Conservation (phyloP, 2,888 invertebrate species). For the Sinhomidia bicolor region DNA sequence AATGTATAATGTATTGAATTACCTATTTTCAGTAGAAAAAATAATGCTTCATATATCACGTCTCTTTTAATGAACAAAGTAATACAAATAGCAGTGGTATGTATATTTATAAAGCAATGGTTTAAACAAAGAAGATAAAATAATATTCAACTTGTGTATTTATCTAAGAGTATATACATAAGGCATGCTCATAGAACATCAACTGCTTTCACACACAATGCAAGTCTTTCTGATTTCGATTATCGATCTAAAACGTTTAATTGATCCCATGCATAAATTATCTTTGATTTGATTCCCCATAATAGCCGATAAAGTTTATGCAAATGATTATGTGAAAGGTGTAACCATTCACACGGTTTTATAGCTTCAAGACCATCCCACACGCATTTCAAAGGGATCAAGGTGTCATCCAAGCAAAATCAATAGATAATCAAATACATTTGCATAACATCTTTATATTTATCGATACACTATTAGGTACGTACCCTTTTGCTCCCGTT, state of each 20-base stretch:
- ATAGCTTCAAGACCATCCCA: conserved; percentile 32
- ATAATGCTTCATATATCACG: too few relatives aligned
- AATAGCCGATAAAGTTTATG: neutral
- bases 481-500: neutral
- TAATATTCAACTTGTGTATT: too few relatives aligned
- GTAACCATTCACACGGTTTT: conserved; percentile 60
- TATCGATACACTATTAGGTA: neutral
- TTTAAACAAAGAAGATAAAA: too few relatives aligned
- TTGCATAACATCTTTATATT: neutral
- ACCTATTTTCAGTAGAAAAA: neutral
- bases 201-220: neutral
- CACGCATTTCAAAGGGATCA: neutral
- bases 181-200: too few relatives aligned
- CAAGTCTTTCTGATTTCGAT: neutral
- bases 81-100: neutral
- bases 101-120: neutral
- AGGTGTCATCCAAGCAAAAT: conserved; percentile 27
- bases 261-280: conserved; percentile 41
- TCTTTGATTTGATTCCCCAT: neutral
- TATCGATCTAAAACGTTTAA: conserved; percentile 26
- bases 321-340: conserved; percentile 37
- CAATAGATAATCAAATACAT: conserved; percentile 39
- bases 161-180: too few relatives aligned
- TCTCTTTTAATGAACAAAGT: too few relatives aligned
- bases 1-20: neutral